Base-by-base conservation (phyloP, 2,888 invertebrate species). In the Strigamia transsilvanica region DNA sequence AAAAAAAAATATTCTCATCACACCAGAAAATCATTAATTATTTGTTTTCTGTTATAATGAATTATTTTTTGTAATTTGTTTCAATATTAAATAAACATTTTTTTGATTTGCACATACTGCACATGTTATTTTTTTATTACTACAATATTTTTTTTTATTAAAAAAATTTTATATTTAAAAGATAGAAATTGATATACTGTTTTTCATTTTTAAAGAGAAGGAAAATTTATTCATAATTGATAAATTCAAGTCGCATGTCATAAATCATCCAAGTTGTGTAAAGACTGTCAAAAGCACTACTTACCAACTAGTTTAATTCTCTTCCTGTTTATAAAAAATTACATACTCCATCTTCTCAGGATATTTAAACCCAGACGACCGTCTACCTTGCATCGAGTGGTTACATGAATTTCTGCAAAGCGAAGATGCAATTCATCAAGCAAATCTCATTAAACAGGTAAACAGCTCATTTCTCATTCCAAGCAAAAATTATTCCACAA, bases 371-470 rank as follows among this genome's bases (percentile, higher is more conserved):
- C 61, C 18, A 56, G 61, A 61, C 18, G 61, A 61, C 18, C 21
- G 61, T 61, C 61, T 61, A n/a, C 61, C 61, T n/a, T 61, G 61
- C 61, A 61, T 82, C n/a, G 42, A 42, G 42, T 42, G 56, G 82
- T 82, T 82, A 51, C 77, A 78, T 10, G 78, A 82, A 78, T 82
- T 77, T 42, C 27, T 82, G 10, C 46, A 41, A 15, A 78, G 78
- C 32, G 46, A 78, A n/a, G 78, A 56, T 51, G 38, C 66, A 38
- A 42, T 78, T 77, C 78, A 82, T 23, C 82, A 82, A 77, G 82
- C 78, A 21, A 78, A 42, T 32, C 78, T 82, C 77, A 78, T 82
- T 51, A 82, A 82, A 82, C 77, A 82, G 82, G 82, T 82, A 18
- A 82, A 66, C 21, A 21, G 32, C 23, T 27, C 18, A 32, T 23